phyloP scores from a whole-genome alignment of 30 jellyfish, hydroid and myxozoan genomes.

The Catostylus mosaicus region DNA sequence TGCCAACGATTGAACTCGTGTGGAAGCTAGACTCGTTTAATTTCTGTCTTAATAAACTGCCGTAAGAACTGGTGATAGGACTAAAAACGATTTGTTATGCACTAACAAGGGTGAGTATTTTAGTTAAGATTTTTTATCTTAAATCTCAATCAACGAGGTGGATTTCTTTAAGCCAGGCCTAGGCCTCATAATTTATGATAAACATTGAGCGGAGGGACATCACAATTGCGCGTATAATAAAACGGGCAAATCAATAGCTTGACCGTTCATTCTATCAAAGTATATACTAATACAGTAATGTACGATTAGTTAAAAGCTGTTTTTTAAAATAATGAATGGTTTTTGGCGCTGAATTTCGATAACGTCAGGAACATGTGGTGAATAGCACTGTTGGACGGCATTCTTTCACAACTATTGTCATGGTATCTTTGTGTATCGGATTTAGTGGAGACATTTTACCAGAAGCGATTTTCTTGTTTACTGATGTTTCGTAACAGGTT shows the following conservation, averaged over 20 bases:
- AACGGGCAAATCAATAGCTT: not conserved
- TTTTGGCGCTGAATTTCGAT: not conserved
- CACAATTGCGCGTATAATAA: too few relatives aligned
- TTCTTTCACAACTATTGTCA: constrained; percentile 45
- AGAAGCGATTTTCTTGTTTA: too few relatives aligned
- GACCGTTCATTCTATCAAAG: not conserved
- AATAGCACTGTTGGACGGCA: constrained; percentile 33
- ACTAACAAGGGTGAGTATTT: constrained; percentile 19
- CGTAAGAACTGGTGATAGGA: not conserved
- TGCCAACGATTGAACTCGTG: constrained; percentile 3
- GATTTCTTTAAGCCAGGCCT: not conserved
- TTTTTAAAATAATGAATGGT: not conserved
- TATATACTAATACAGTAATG: not conserved
- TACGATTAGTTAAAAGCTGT: not conserved
- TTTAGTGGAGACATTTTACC: not conserved
- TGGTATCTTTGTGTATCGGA: constrained; percentile 38
- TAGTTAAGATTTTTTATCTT: not conserved
- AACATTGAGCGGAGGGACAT: not conserved
- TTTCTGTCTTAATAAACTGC: not conserved
- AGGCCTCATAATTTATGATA: not conserved
- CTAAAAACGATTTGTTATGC: constrained; percentile 7
- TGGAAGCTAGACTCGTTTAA: not conserved
- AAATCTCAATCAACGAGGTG: not conserved
- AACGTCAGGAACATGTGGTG: constrained; percentile 51
- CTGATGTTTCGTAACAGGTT: too few relatives aligned